Base-by-base conservation (phyloP, 2,797 vertebrate species). In the Rhinatrema bivittatum region DNA sequence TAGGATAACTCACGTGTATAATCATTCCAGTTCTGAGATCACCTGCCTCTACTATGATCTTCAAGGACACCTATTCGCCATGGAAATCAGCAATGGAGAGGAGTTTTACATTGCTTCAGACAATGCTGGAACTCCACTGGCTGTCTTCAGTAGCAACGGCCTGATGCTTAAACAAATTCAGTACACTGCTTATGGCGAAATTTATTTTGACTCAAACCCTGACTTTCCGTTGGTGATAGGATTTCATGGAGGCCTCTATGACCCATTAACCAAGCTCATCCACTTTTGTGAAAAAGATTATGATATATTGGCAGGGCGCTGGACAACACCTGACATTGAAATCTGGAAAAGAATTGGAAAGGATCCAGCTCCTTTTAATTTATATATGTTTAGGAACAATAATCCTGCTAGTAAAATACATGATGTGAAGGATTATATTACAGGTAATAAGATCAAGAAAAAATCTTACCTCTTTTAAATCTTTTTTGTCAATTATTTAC, bases 71-170 rank as follows among this genome's bases (percentile, higher is more conserved):
- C 84, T 98, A 48, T 98, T 99, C 32, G 94, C 96, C 15, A 97
- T 98, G 95, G 96, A 98, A 67, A 93, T 97, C 55, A 99, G 94
- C 74, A 97, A 89, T 1, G 94, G 96, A 6, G 91, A 96, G 3
- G 96, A 99, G 70, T 99, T 94, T 74, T 98, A 97, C 71, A 94
- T 99, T 5, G 94, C 96, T 1, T 95, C 91, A 1, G 96, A 98
- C 58, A 98, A 97, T 61, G 94, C 92, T 0, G 96, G 96, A 10
- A 97, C 95, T 1, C 96, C 96, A 0, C 43, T 97, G 54, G 95
- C 93, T 2, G 88, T 98, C 40, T 99, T 98, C 62, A 97, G 93
- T 50, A 97, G 93, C 70, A 95, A 97, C 1, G 96, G 96, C 18
- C 85, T 91, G 3, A 87, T 98, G 79, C 82, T 98, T 18, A 98